Percentiles rank a stretch among this genome's conserved stretches.
phyloP scores from a whole-genome alignment of 2,113 vertebrate genomes.

The Ascaphus truei region DNA sequence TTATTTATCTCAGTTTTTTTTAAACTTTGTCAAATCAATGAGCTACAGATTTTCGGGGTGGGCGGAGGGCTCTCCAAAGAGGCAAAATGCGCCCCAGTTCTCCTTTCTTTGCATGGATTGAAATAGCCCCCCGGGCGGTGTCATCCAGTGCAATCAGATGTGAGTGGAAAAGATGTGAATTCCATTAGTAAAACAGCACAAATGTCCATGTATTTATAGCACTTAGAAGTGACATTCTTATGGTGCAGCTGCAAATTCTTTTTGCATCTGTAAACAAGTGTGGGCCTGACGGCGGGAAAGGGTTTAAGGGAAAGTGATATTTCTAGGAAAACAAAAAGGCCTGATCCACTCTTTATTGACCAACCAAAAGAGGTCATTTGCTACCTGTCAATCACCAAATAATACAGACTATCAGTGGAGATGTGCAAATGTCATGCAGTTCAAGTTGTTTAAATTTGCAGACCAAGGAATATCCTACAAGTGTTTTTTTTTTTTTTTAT shows the following conservation, averaged over 20 bases:
- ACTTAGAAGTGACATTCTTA: conserved; percentile 6
- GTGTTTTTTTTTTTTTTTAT: no score
- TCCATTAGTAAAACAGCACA: conserved; percentile 1
- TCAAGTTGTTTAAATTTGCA: no score
- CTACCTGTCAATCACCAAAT: not conserved
- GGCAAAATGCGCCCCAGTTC: no score
- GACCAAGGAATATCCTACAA: no score
- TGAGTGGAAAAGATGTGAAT: conserved; percentile 14
- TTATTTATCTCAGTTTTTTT: no score
- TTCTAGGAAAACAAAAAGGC: not conserved
- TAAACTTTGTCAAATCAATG: no score
- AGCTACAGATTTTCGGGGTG: no score
- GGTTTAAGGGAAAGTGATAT: conserved; percentile 3
- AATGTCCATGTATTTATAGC: conserved; percentile 24
- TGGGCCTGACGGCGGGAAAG: not conserved
- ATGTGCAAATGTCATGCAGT: no score
- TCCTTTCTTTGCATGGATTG: no score
- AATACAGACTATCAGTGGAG: no score
- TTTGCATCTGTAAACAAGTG: conserved; percentile 22
- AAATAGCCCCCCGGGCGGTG: not conserved
- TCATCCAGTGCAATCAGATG: not conserved
- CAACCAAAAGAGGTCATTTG: not conserved
- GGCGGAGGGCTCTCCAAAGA: no score
- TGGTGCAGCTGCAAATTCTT: conserved; percentile 28
- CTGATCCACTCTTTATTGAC: not conserved